A percentile compares a stretch with the other conserved stretches of the same genome.
Evolutionary conservation across 1,140 invertebrate species (phyloP).

Genomic region (Ladona fulva): DNA sequence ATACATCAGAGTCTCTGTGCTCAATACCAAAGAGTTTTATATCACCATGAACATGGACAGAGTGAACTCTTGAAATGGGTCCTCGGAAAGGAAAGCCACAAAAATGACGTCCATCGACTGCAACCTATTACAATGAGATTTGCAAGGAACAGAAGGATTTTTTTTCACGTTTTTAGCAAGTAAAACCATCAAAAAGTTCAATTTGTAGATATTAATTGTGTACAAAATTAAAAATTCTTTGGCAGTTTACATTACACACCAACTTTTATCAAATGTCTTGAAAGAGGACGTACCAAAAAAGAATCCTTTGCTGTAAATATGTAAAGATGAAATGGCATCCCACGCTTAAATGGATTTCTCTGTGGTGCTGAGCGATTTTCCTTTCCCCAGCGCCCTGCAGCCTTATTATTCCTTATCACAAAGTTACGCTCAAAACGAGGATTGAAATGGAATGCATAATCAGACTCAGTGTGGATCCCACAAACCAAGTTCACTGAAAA

Average conservation of each 20-base stretch:
- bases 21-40: conserved; percentile 11
- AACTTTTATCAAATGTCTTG: too few relatives aligned
- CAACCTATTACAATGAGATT: conserved; percentile 9
- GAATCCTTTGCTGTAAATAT: neutral
- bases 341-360: neutral
- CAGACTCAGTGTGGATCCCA: neutral
- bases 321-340: neutral
- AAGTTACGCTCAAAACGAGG: neutral
- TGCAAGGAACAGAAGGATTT: too few relatives aligned
- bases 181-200: too few relatives aligned
- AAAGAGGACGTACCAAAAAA: neutral
- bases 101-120: conserved; percentile 18
- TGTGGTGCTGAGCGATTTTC: neutral
- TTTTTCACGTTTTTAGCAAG: too few relatives aligned
- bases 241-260: too few relatives aligned
- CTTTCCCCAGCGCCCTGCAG: neutral
- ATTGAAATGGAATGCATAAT: neutral
- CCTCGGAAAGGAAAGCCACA: conserved; percentile 15
- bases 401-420: neutral
- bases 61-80: conserved; percentile 4
- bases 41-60: conserved; percentile 19
- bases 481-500: neutral
- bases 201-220: too few relatives aligned
- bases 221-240: too few relatives aligned
- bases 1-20: neutral